Base-by-base conservation (phyloP, 2,797 vertebrate species). In the Linurgus olivaceus region DNA sequence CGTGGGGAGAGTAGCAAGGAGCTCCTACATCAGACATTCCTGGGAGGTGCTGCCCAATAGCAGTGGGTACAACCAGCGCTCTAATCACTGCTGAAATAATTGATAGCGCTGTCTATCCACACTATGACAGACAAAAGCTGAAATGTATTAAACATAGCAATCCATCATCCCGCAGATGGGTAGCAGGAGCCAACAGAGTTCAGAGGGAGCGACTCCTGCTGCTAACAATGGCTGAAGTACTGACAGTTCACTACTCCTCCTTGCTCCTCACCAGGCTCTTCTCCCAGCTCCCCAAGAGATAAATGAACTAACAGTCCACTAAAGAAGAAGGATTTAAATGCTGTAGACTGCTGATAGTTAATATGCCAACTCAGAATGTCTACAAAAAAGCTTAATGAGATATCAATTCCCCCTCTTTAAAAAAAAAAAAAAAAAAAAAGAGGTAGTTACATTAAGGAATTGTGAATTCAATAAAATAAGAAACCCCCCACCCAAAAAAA, bases 141-240 rank as follows among this genome's bases (percentile, higher is more conserved):
- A 98, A 98, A 98, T 98, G 97, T 98, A 98, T 98, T 98, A 98
- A 98, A 98, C 97, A 98, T 95, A 98, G 98, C 98, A 98, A 98
- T 98, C 98, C 98, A 98, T 98, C 98, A 98, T 98, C 95, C 97
- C 78, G 95, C 98, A 98, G 98, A 98, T 98, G 98, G 98, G 96
- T 97, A 98, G 98, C 98, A 98, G 98, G 97, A 98, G 97, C 98
- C 98, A 96, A 94, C 86, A 82, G 97, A 97, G 98, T 98, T 98
- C 97, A 98, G 98, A 98, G 93, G 96, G 97, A 98, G 95, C 94
- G 96, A 97, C 98, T 98, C 98, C 97, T 74, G 95, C 97, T 97
- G 97, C 97, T 98, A 98, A 98, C 97, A 98, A 98, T 97, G 97
- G 97, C 97, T 97, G 95, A 80, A 98, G 95, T 93, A 94, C 97